Base-by-base conservation (phyloP, 2,797 vertebrate genomes). In the Arrhamphus sclerolepis region DNA sequence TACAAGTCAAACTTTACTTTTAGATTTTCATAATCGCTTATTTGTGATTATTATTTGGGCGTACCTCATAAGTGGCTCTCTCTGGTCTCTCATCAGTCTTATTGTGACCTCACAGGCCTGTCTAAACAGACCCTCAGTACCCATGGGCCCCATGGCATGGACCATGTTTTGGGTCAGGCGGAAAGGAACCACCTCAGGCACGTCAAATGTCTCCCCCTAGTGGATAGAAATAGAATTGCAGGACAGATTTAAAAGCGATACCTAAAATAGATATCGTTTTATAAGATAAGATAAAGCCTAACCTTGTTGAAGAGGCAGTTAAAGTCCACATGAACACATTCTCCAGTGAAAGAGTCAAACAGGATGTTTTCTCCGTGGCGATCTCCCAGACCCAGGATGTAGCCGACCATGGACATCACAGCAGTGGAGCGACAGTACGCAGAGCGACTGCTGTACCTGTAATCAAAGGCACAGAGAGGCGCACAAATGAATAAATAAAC, bases 221-320 rank as follows among this genome's bases (percentile, higher is more conserved):
- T 76, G 81, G 73, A 66, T 58, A 59, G 0, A 16, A 63, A 53
- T 0, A 79, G 61, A 43, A 48, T 2, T n/a, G 26, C 57, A 60
- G 1, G 14, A 46, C 4, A 28, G 9, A 31, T 24, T 4, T 9
- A 7, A 2, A 1, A 14, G 40, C 34, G 2, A 3, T 38, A 13
- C 34, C 14, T 14, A 38, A 8, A 38, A 38, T 16, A 2, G 4
- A 14, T 38, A 38, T 16, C 14, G 3, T 38, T 3, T 13, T 13
- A 14, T 38, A 38, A 38, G 14, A 29, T 46, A 6, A 29, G 17
- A 16, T 11, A 38, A 19, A 49, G 7, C 52, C 74, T 58, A 56
- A 98, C 97, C 95, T 99, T 99, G 89, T 99, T 99, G 78, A 99
- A 99, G 56, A 99, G 96, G 89, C 97, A 99, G 94, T 98, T 99